Evolutionary conservation across 1,140 invertebrate genomes (phyloP).

Genomic region (Pinna nobilis): DNA sequence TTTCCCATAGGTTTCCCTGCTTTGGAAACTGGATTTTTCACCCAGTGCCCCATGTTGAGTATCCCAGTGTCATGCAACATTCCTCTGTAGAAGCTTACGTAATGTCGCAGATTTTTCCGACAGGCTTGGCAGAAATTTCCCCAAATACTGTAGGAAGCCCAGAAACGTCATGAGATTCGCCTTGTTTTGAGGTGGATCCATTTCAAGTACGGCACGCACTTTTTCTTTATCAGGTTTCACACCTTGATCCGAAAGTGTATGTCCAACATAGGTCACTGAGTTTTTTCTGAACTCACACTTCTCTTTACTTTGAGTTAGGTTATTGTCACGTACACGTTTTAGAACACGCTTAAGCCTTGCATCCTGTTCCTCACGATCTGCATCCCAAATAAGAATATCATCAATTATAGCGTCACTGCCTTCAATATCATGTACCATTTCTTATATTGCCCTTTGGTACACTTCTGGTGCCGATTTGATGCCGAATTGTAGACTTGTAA

Average conservation of each 20-base stretch:
- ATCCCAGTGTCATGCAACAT: slow-evolving; percentile 35
- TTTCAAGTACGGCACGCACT: slow-evolving; percentile 29
- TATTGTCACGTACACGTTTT: slow-evolving; percentile 9
- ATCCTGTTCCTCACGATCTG: slow-evolving; percentile 29
- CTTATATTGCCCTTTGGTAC: slow-evolving; percentile 26
- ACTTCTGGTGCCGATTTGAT: slow-evolving; percentile 44
- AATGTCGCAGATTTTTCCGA: slow-evolving; percentile 40
- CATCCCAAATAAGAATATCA: slow-evolving; percentile 29
- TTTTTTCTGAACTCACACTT: slow-evolving; percentile 11
- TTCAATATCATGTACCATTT: slow-evolving; percentile 46
- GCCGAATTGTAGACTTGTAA: slow-evolving; percentile 72
- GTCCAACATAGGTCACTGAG: slow-evolving; percentile 33
- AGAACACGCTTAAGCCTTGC: slow-evolving; percentile 19
- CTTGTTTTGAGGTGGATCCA: slow-evolving; percentile 18
- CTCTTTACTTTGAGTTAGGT: slow-evolving; percentile 32
- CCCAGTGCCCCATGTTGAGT: too few relatives aligned
- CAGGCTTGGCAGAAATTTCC: slow-evolving; percentile 39
- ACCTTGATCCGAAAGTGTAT: slow-evolving; percentile 9
- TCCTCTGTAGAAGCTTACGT: slow-evolving; percentile 34
- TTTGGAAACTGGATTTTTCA: too few relatives aligned
- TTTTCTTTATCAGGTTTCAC: slow-evolving; percentile 20
- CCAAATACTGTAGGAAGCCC: slow-evolving; percentile 41
- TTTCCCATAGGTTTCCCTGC: neutral
- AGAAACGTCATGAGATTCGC: slow-evolving; percentile 35
- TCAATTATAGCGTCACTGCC: slow-evolving; percentile 29